Evolutionary conservation across 2,797 vertebrate genomes (phyloP), one percentile per base, ranked within the genome.

Genomic region (Paguma larvata): DNA sequence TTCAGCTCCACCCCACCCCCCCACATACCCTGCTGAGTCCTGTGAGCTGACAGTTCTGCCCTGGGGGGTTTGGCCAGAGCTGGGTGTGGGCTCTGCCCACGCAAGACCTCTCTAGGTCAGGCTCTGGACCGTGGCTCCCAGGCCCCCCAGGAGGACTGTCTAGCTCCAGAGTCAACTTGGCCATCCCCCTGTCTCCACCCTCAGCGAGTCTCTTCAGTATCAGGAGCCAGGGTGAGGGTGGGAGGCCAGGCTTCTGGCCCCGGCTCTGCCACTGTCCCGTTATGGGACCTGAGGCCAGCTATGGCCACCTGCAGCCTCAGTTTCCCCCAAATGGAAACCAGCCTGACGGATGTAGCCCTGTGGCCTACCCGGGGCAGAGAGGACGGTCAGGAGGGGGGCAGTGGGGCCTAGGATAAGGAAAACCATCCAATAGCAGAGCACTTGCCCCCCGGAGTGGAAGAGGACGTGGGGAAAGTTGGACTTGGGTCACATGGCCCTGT

Each of bases 401-500:
- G 46, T 72, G n/a, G 41, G 15, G 13, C 41, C 56, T 53, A 8
- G 87, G 62, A 51, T 1, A 18, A 9, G 27, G 34, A 32, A 44
- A 34, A 23, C 23, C 23, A 4, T 44, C 46, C 16, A 11, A 41
- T 11, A 6, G 82, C 67, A 86, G 41, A 63, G 56, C 48, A 5
- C 1, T 62, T 2, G 4, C 83, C 46, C 12, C 25, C 0, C 1
- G 82, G 32, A 32, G 30, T 2, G 18, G 19, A 51, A 38, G 19
- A 25, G 68, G 27, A 3, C 12, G 12, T 51, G n/a, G 48, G 6
- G 19, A 67, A 34, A 12, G 34, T 21, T 27, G 16, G 38, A 77
- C 27, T 59, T 10, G 5, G 10, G 72, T 62, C 72, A 5, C 16
- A 8, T 0, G 30, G 56, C 12, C n/a, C 0, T 0, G 2, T 63